These are phyloP conservation scores for Oncopodura yosiiana DNA, from an alignment of 1,140 invertebrate species.

Conservation along the genomic window DNA sequence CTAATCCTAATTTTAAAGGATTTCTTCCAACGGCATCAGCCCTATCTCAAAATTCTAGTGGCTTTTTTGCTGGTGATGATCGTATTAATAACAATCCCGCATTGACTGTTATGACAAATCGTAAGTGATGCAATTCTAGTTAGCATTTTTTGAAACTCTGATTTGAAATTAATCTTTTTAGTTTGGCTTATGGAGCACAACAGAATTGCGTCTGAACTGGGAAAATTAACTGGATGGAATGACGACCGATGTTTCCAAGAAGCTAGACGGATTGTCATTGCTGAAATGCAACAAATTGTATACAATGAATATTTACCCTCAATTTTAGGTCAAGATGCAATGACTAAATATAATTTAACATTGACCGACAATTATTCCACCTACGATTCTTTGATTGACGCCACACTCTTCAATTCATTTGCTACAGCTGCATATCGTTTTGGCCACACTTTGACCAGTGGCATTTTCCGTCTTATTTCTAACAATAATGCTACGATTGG, in stretches of 20 bases:
- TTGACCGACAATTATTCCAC: conserved; percentile 38
- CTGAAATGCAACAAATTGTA: conserved; percentile 43
- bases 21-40: conserved; percentile 5
- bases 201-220: conserved; percentile 41
- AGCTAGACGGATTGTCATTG: conserved; percentile 43
- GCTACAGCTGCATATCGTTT: conserved; percentile 66
- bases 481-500: neutral
- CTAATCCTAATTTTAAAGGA: neutral
- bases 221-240: conserved; percentile 39
- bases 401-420: conserved; percentile 74
- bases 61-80: conserved; percentile 5
- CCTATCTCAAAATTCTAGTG: conserved; percentile 1
- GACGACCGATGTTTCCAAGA: conserved; percentile 49
- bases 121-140: neutral
- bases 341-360: conserved; percentile 16
- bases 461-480: neutral
- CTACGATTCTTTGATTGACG: conserved; percentile 71
- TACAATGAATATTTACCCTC: conserved; percentile 41
- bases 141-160: neutral
- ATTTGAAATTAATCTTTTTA: neutral
- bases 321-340: conserved; percentile 37
- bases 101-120: neutral
- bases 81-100: neutral
- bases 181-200: conserved; percentile 48
- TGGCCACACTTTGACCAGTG: conserved; percentile 39